Evolutionary conservation across 2,113 vertebrate species (phyloP), one percentile per base, ranked within the genome.

Genomic region (Lasiurus cinereus): DNA sequence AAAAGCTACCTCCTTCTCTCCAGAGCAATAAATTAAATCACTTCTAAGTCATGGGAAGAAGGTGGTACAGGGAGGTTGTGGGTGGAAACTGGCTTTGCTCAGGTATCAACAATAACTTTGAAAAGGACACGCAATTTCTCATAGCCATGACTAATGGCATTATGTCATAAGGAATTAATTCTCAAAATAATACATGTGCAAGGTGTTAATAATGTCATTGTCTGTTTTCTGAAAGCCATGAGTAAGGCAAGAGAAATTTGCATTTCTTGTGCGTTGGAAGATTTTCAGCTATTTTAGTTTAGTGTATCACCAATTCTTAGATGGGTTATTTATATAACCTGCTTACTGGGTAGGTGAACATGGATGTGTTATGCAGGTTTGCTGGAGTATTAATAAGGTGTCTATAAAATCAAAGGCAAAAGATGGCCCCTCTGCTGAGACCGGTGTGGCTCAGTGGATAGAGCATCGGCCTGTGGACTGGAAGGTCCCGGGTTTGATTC

Each of bases 11-110:
- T 91, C 73, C 79, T 94, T 90, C 92, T 96, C 91, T 83, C 85
- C 59, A 80, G 77, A 95, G 95, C 6, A 1, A 91, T 94, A 92
- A 82, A 94, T 97, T 96, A 96, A 96, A 94, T 96, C 94, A 83
- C 85, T 88, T 83, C 85, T 54, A 73, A 50, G 74, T 89, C n/a
- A 70, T 19, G 2, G 72, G 50, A 3, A 22, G 56, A 1, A 24
- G 56, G 21, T 24, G 22, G 56, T 10, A 22, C 3, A 11, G 54
- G 56, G 56, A 12, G 0, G 8, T 52, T 46, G 59, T 7, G 8
- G 15, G 5, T 2, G 15, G 69, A 19, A 39, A 36, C 43, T 74
- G 91, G 54, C 80, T 94, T 94, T 94, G 79, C 92, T 91, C 77
- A 95, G 94, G 93, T 96, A 83, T 73, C 83, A 87, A 54, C 87